Evolutionary conservation across 2,888 invertebrate species (phyloP), one percentile per base, ranked within the genome.

Genomic region (Melanophora roralis): DNA sequence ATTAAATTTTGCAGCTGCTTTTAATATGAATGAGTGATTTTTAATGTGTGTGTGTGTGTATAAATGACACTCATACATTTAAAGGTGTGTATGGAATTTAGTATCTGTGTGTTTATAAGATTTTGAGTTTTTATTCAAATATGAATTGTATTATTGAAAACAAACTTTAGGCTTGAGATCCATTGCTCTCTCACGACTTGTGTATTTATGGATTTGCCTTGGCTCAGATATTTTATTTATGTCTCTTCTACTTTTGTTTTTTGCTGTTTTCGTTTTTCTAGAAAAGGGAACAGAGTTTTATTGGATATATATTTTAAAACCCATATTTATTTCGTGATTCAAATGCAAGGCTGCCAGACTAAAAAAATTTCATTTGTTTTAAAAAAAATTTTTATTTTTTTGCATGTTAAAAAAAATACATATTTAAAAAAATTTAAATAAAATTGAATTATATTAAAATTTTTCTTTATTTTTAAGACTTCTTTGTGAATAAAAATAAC

Each of bases 151-250:
- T 3, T 51, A 67, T 67, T 74, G 65, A 69, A 76, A 62, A 55
- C 45, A 64, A 78, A 72, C 38, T 72, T 65, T n/a, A 38, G 68
- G 67, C 68, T 80, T 76, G 43, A 80, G 76, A 76, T 75, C 65
- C 60, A 60, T 55, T 40, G 34, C 47, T 38, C 23, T 55, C 59
- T 69, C 40, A n/a, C n/a, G n/a, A n/a, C 47, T 40, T 47, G 36
- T 36, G 16, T 62, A 16, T 62, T 49, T 16, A 57, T 0, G 11
- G 6, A 9, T 14, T 45, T 19, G 0, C 8, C 27, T 40, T 9
- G 40, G n/a, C 60, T 60, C 27, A 43, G 0, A 14, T 49, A 16
- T 51, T 60, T 72, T 34, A 21, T 60, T 64, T 43, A 72, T 47
- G 32, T 59, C 57, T 49, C 59, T 67, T 34, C 59, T 53, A 43